phyloP scores from a whole-genome alignment of 30 jellyfish, hydroid and myxozoan genomes.

The Aurelia aurita region DNA sequence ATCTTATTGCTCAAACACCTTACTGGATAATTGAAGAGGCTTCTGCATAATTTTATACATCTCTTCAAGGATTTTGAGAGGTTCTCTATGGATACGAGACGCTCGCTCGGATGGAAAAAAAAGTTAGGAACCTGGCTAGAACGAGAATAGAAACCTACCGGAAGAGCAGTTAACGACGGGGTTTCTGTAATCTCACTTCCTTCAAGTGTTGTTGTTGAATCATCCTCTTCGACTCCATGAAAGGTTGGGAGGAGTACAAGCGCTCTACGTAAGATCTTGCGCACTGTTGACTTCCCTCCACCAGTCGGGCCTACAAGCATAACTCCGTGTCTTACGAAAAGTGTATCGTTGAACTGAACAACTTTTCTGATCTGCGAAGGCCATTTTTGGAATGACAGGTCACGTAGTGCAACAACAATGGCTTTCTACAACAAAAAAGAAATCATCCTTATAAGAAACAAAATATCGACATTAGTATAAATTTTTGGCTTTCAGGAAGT shows the following conservation, averaged over 20 bases:
- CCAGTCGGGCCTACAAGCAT: conserved; percentile 95
- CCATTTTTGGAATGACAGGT: conserved; percentile 82
- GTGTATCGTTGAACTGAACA: conserved; percentile 79
- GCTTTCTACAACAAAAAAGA: conserved; percentile 57
- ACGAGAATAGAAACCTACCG: conserved; percentile 10
- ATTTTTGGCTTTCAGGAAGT: too few species aligned
- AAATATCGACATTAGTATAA: too few species aligned
- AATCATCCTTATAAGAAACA: too few species aligned
- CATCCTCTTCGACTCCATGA: conserved; percentile 54
- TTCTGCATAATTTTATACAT: too few species aligned
- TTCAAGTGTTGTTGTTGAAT: conserved; percentile 37
- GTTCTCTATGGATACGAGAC: background rate
- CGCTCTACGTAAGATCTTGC: conserved; percentile 77
- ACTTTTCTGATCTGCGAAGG: conserved; percentile 82
- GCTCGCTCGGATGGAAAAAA: too few species aligned
- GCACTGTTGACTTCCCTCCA: conserved; percentile 91
- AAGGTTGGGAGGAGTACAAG: conserved; percentile 49
- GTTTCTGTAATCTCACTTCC: conserved; percentile 52
- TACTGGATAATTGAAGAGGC: too few species aligned
- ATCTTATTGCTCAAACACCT: too few species aligned
- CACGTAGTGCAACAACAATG: conserved; percentile 77
- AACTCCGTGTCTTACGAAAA: conserved; percentile 86
- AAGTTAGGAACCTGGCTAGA: background rate
- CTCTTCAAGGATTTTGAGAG: too few species aligned
- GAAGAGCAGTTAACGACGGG: conserved; percentile 16